A percentile compares a stretch with the other conserved stretches of the same genome.
These are phyloP conservation scores for Catotricha subobsoleta DNA, from an alignment of 2,888 invertebrate genomes.

Conservation along the genomic window DNA sequence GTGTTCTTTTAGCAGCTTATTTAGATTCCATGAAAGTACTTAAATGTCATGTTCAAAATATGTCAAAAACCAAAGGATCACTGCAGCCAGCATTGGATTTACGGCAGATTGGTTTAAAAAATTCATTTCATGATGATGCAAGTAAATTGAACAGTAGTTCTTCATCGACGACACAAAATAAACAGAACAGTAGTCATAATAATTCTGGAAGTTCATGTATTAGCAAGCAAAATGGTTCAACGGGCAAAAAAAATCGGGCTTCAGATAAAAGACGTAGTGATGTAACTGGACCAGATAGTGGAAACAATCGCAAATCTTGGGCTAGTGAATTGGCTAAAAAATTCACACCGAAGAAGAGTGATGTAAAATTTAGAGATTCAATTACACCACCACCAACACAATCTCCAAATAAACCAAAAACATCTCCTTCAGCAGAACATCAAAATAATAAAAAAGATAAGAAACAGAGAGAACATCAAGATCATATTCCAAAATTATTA, in stretches of 20 bases:
- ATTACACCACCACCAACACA: not conserved
- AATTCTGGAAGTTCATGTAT: not conserved
- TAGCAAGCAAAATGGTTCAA: conserved; percentile 1
- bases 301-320: conserved; percentile 1
- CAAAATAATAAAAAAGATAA: not conserved
- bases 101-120: conserved; percentile 24
- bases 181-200: not conserved
- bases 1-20: conserved; percentile 46
- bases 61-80: conserved; percentile 34
- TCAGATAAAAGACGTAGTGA: not conserved
- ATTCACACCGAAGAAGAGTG: conserved; percentile 3
- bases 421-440: not conserved
- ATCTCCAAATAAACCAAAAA: not conserved
- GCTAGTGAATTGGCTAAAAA: conserved; percentile 4
- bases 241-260: not conserved
- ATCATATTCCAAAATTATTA: not conserved
- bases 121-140: not conserved
- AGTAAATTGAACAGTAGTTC: conserved; percentile 1
- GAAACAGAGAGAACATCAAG: not conserved
- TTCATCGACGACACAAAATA: not conserved
- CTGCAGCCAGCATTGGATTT: conserved; percentile 44
- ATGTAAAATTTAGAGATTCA: not conserved
- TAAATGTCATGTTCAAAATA: conserved; percentile 27
- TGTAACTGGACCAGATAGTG: not conserved
- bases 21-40: conserved; percentile 55